Percentiles rank a stretch among this genome's conserved stretches.
These are phyloP conservation scores for Perizoma flavofasciatum DNA, from an alignment of 2,888 invertebrate species.

Conservation along the genomic window DNA sequence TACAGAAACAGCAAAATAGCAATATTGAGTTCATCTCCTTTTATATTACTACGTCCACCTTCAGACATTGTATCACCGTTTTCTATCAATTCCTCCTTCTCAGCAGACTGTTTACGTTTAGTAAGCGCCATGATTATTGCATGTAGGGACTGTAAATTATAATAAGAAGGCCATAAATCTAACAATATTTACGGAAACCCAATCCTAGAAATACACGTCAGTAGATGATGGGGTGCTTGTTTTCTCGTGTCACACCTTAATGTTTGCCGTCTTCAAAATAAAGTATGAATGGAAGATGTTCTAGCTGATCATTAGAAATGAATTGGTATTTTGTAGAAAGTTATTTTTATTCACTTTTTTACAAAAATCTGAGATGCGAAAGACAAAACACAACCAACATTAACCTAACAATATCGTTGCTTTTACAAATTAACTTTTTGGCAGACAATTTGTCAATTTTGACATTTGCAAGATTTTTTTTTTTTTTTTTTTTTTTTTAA, in stretches of 20 bases:
- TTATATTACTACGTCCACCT: conserved; percentile 76
- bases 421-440: too few relatives aligned
- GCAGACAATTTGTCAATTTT: too few relatives aligned
- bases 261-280: conserved; percentile 49
- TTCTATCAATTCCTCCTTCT: conserved; percentile 72
- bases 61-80: conserved; percentile 62
- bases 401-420: neutral
- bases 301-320: neutral
- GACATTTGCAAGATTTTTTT: too few relatives aligned
- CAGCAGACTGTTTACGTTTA: conserved; percentile 68
- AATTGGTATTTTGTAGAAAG: neutral
- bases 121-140: conserved; percentile 70
- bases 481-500: too few relatives aligned
- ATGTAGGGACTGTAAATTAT: conserved; percentile 61
- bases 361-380: neutral
- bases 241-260: conserved; percentile 61
- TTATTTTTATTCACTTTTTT: conserved; percentile 10
- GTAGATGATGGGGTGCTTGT: conserved; percentile 33
- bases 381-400: neutral
- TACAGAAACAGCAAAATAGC: conserved; percentile 95
- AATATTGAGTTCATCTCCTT: conserved; percentile 92
- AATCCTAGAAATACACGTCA: conserved; percentile 68
- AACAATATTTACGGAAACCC: conserved; percentile 33
- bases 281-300: conserved; percentile 24
- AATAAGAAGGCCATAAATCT: conserved; percentile 13